Percentiles rank a stretch among this genome's conserved stretches.
phyloP scores from a whole-genome alignment of 2,113 vertebrate species.

The Fulica atra region DNA sequence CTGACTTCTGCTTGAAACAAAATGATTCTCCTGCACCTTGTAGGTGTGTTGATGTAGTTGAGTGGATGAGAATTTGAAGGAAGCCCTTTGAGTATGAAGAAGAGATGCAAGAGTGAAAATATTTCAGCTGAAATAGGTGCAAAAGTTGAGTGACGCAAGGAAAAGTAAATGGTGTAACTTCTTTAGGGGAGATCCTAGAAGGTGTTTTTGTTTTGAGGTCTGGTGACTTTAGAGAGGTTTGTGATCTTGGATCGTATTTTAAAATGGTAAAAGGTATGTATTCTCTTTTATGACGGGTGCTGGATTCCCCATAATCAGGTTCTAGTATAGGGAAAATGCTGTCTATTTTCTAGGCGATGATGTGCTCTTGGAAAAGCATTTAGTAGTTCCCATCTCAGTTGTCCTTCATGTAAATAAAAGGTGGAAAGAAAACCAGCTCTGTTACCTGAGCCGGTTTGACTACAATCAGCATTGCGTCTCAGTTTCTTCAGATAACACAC shows the following conservation, averaged over 20 bases:
- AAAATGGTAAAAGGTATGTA: neutral
- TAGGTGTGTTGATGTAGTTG: neutral
- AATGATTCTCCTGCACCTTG: accelerated
- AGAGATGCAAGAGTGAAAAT: neutral
- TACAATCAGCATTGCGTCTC: neutral
- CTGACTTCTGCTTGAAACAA: neutral
- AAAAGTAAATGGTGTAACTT: neutral
- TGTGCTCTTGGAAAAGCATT: neutral
- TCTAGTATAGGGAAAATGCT: neutral
- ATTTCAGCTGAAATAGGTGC: neutral
- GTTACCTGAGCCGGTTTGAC: conserved; percentile 3
- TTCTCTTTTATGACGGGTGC: accelerated
- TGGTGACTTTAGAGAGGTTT: neutral
- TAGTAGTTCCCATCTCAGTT: neutral
- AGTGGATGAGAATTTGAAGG: neutral
- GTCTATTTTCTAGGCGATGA: neutral
- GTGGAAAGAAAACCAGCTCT: neutral
- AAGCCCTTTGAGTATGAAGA: neutral
- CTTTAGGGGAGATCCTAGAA: neutral
- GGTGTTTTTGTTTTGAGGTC: neutral
- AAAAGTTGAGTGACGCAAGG: neutral
- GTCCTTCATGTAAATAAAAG: conserved; percentile 21
- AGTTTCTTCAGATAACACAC: neutral
- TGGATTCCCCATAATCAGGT: neutral
- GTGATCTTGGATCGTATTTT: neutral